phyloP scores from a whole-genome alignment of 2,113 vertebrate species.

The Gadus macrocephalus region DNA sequence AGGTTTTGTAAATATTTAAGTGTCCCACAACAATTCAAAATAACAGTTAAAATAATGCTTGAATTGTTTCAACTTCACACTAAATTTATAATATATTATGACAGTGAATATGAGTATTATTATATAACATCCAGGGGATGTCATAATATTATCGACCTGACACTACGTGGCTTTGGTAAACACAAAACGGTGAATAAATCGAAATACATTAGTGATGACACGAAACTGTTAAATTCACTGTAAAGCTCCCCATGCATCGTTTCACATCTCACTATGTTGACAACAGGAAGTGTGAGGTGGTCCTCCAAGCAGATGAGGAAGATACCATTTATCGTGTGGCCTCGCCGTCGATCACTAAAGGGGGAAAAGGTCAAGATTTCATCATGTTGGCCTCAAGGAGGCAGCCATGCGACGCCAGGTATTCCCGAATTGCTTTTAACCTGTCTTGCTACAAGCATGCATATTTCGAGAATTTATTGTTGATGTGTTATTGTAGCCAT shows the following conservation, averaged over 20 bases:
- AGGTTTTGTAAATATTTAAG: slow-evolving; percentile 7
- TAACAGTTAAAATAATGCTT: too few relatives aligned
- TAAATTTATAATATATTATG: too few relatives aligned
- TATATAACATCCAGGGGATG: too few relatives aligned
- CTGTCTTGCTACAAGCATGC: too few relatives aligned
- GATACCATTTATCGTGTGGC: slow-evolving; percentile 87
- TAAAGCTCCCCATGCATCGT: background rate
- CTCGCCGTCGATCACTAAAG: slow-evolving; percentile 69
- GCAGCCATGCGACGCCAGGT: slow-evolving; percentile 86
- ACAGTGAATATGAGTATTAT: too few relatives aligned
- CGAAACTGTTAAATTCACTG: too few relatives aligned
- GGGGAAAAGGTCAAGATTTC: slow-evolving; percentile 82
- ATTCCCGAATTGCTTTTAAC: slow-evolving; percentile 1
- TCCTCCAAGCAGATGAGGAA: slow-evolving; percentile 84
- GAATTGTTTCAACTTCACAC: too few relatives aligned
- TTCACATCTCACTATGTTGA: background rate
- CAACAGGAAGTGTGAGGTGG: slow-evolving; percentile 78
- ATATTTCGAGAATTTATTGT: background rate
- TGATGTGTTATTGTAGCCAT: too few relatives aligned
- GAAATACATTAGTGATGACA: too few relatives aligned
- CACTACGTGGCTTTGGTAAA: too few relatives aligned
- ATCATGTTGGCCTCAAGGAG: slow-evolving; percentile 86
- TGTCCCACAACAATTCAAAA: background rate
- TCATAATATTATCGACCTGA: too few relatives aligned
- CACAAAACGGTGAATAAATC: too few relatives aligned